Evolutionary conservation across 2,888 invertebrate species (phyloP), one percentile per base, ranked within the genome.

Genomic region (Ferdinandea cuprea): DNA sequence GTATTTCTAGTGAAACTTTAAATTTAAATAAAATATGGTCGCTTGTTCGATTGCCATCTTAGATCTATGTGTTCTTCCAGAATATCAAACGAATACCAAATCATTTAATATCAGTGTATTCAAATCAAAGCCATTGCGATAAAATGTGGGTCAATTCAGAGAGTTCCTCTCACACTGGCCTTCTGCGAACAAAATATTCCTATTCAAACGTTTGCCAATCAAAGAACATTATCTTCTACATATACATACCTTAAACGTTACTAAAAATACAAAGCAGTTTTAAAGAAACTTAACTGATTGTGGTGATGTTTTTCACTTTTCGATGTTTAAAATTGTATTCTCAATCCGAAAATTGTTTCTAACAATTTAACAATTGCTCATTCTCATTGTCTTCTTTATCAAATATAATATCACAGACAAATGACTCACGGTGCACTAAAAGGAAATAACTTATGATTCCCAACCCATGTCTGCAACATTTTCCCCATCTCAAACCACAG

Each of bases 341-440:
- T 9, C 28, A 15, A 30, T 50, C 15, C 15, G 30, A 11, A 32
- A 17, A 17, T n/a, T n/a, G n/a, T n/a, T n/a, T n/a, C n/a, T n/a
- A n/a, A n/a, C n/a, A n/a, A n/a, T n/a, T n/a, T n/a, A 0, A 32
- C 9, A 17, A 30, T 17, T 17, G n/a, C 46, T 25, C 21, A 9
- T 19, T 32, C 17, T 52, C 9, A 11, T 52, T 4, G 9, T 17
- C 30, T 59, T n/a, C 30, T 59, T 8, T 13, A 15, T 13, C 1
- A 15, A 59, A 59, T n/a, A 25, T 25, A 25, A 44, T 59, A 59
- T 44, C 59, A 59, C 59, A 59, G 59, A 44, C 42, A 17, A 30
- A 30, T 17, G 32, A 59, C 13, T 59, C n/a, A 17, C 8, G 28
- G 42, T 59, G 59, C 59, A 59, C 30, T 17, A 42, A 19, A 30